These are phyloP conservation scores for Sesamia nonagrioides DNA, from an alignment of 1,140 invertebrate genomes.

Conservation along the genomic window DNA sequence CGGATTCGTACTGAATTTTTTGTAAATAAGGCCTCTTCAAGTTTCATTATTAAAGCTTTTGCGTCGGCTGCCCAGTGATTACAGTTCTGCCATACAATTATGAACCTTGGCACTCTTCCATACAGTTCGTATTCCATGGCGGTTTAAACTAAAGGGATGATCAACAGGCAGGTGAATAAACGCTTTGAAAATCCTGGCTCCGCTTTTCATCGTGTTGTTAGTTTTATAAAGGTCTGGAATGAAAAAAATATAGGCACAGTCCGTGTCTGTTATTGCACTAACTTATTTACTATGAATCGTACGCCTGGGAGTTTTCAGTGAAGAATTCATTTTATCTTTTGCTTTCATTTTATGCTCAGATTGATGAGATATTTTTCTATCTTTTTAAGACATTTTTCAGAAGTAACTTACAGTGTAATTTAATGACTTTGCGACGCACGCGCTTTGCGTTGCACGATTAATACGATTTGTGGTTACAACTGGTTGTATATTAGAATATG, in stretches of 20 bases:
- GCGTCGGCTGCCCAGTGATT: slow-evolving; percentile 39
- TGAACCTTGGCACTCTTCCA: background rate
- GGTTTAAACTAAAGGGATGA: slow-evolving; percentile 26
- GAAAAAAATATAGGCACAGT: slow-evolving; percentile 26
- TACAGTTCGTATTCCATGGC: background rate
- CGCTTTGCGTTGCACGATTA: no score
- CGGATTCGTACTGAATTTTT: slow-evolving; percentile 15
- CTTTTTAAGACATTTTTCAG: background rate
- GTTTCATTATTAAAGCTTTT: slow-evolving; percentile 45
- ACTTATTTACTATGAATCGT: slow-evolving; percentile 33
- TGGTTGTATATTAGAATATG: no score
- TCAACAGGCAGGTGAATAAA: slow-evolving; percentile 46
- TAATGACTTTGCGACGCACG: background rate
- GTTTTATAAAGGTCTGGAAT: slow-evolving; percentile 44
- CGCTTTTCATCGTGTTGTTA: slow-evolving; percentile 29
- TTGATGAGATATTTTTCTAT: slow-evolving; percentile 3
- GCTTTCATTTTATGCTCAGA: background rate
- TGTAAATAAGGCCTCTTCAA: slow-evolving; percentile 35
- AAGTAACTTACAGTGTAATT: background rate
- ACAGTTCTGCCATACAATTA: background rate
- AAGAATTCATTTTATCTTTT: slow-evolving; percentile 26
- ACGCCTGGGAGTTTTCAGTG: slow-evolving; percentile 8
- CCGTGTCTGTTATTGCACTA: slow-evolving; percentile 29
- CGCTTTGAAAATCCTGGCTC: slow-evolving; percentile 37
- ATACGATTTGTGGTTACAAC: no score